Evolutionary conservation across 2,113 vertebrate genomes (phyloP), one percentile per base, ranked within the genome.

Genomic region (Equus quagga): DNA sequence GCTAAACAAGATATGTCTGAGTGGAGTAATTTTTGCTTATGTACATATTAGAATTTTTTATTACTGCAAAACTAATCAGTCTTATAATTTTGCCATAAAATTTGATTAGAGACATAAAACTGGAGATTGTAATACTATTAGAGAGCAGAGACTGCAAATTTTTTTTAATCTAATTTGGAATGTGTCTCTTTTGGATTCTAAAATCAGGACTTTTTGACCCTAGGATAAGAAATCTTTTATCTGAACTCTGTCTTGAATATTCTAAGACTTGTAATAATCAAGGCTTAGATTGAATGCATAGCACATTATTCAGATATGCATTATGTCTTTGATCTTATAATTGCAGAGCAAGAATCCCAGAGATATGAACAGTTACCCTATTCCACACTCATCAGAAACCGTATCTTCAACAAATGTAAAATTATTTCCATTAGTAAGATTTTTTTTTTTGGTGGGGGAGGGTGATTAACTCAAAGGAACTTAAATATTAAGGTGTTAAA

Each of bases 21-120:
- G 23, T 86, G 2, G 62, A 62, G 2, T 94, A 73, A 88, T 64
- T 87, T 92, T 95, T 85, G 44, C 41, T 89, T 87, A 90, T 72
- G 36, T 44, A 26, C 41, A 28, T 67, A 13, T 80, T 92, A 60
- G 24, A 81, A 76, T 49, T 24, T 95, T 94, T 93, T 83, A 28
- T 89, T 95, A 62, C 15, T 54, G 3, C 33, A 95, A 97, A 89
- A 97, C n/a, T 93, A 91, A 46, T 87, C 28, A 26, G 26, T 81
- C 10, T 58, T 78, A 95, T 36, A 87, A 91, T 83, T 94, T 73
- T 67, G 33, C 26, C 36, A 21, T 67, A 94, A 97, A 80, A 54
- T 92, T 88, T 95, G n/a, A 97, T 75, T 89, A 87, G 49, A 44
- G 5, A 18, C 13, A 83, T 73, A 95, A 95, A 76, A 87, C 3